Conservation (phyloP, 2,888 invertebrate genomes). For the Lamellibrachia satsuma region DNA sequence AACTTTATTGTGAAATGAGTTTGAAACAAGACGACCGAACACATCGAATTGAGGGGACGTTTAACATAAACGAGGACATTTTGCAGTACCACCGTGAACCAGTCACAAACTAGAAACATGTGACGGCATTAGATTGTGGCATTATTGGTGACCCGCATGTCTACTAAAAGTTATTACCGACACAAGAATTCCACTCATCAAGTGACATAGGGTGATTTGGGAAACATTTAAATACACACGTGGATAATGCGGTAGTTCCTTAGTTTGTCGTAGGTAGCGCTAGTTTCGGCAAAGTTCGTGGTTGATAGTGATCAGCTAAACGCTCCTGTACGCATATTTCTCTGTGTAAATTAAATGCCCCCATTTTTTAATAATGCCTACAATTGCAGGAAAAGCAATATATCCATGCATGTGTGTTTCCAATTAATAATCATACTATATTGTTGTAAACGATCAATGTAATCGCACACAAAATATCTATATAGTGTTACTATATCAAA, state of each 20-base stretch:
- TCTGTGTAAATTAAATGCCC: no score
- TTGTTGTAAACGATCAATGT: no score
- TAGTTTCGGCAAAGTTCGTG: neutral
- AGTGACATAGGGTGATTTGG: neutral
- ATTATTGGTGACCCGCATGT: neutral
- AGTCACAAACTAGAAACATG: neutral
- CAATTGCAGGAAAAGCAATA: no score
- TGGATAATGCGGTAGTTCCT: neutral
- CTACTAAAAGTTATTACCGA: neutral
- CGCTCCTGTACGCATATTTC: no score
- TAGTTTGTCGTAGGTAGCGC: neutral
- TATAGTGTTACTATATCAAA: no score
- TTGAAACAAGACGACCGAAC: no score
- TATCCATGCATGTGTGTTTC: no score
- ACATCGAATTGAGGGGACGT: neutral
- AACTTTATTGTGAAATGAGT: no score
- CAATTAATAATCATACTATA: no score
- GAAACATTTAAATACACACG: neutral
- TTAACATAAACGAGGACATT: neutral
- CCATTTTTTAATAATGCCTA: no score
- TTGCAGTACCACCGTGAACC: neutral
- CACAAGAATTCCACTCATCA: neutral
- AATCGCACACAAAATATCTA: no score
- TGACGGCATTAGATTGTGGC: neutral
- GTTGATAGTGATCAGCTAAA: neutral